Evolutionary conservation across 2,888 invertebrate species (phyloP), one percentile per base, ranked within the genome.

Genomic region (Rotaria socialis): DNA sequence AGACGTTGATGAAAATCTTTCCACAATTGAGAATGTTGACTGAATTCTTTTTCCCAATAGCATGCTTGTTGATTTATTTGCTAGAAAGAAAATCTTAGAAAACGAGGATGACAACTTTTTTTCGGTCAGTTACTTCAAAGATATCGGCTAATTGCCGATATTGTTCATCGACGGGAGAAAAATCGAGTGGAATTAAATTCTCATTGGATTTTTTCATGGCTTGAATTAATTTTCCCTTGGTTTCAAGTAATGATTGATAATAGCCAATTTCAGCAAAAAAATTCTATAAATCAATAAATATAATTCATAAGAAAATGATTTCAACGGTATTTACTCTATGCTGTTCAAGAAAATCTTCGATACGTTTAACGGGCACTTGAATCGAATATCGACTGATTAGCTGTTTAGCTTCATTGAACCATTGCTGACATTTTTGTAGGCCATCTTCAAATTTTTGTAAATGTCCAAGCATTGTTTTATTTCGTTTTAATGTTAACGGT

Each of bases 11-110:
- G 85, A 80, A 86, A 86, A 60, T 80, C 52, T 55, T 67, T 85
- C 86, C 86, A 86, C 47, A 85, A 60, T 27, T 43, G 56, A 56
- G 50, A 58, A 41, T 86, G 86, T 27, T 55, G 43, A n/a, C 56
- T 52, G 35, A 86, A 86, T 58, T 80, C 56, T 56, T 84, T 80
- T 85, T 86, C 86, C 86, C 86, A 86, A 85, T 85, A 80, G 3
- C n/a, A 11, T 47, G 8, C 80, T 80, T 80, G 47, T 8, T 80
- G 24, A n/a, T n/a, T 47, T 14, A 80, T 80, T 80, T 80, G 47
- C 80, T 80, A 80, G n/a, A 80, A 80, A 47, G 7, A 55, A 60
- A 35, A 16, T 55, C 27, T 55, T 74, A 19, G 16, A 11, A 10
- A 50, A 41, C 41, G 10, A 58, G 35, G 55, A 47, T 0, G n/a